Conservation (phyloP, 2,888 invertebrate genomes). For the Galerucella calmariensis region DNA sequence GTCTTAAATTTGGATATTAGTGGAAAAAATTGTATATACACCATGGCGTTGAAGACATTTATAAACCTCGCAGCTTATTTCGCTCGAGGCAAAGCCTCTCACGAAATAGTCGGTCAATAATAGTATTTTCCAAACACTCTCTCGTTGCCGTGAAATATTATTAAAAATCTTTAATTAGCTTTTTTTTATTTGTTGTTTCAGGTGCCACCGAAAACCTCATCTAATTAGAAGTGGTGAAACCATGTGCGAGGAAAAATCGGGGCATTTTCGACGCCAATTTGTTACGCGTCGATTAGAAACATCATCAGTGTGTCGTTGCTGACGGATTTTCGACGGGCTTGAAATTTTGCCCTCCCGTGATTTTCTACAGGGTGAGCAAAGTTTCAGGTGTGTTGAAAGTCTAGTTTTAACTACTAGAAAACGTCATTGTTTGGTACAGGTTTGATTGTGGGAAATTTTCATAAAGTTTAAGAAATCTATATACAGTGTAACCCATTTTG, state of each 20-base stretch:
- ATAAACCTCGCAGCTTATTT: too few species aligned
- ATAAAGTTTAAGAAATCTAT: too few species aligned
- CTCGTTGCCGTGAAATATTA: constrained; percentile 11
- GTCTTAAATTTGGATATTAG: too few species aligned
- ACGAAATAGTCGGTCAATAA: background rate
- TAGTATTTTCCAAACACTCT: background rate
- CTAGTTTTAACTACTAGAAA: constrained; percentile 49
- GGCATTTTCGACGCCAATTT: constrained; percentile 28
- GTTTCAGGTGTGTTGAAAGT: constrained; percentile 82
- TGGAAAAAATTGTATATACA: too few species aligned
- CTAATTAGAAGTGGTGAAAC: constrained; percentile 32
- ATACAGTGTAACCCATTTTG: too few species aligned
- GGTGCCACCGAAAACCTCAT: constrained; percentile 43
- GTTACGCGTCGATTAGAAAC: constrained; percentile 20
- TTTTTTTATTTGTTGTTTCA: constrained; percentile 54
- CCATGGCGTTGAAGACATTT: too few species aligned
- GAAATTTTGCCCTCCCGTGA: constrained; percentile 85
- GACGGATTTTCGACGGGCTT: constrained; percentile 67
- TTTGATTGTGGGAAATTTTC: too few species aligned
- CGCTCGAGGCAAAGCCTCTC: too few species aligned
- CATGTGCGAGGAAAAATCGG: constrained; percentile 15
- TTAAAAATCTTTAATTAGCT: constrained; percentile 51
- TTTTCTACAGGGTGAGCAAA: constrained; percentile 81
- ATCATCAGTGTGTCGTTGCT: background rate
- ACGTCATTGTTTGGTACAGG: too few species aligned